Evolutionary conservation across 1,140 invertebrate species (phyloP).

Genomic region (Drosophila rufa): DNA sequence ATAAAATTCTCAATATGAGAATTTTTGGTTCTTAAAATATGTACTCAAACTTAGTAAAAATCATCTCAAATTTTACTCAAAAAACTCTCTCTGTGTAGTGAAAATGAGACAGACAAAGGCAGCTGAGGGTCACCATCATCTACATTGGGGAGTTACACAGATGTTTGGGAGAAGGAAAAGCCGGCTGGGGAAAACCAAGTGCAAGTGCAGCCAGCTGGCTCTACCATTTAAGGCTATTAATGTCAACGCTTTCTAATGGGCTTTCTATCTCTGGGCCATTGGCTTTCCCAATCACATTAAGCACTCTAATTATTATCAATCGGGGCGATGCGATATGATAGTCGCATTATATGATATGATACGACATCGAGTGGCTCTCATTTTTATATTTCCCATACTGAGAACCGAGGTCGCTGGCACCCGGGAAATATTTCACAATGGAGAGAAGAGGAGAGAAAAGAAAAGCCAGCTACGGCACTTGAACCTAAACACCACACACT

Average conservation of each 20-base stretch:
- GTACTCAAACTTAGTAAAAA: too few relatives aligned
- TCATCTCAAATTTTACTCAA: too few relatives aligned
- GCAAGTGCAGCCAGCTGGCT: conserved; percentile 23
- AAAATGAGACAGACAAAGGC: conserved; percentile 8
- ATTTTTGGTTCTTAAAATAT: too few relatives aligned
- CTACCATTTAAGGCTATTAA: conserved; percentile 47
- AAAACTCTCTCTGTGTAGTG: not conserved
- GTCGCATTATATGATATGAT: conserved; percentile 20
- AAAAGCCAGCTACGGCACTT: not conserved
- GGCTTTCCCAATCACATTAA: conserved; percentile 32
- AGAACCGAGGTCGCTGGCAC: conserved; percentile 29
- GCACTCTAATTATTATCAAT: conserved; percentile 56
- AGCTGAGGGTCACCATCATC: conserved; percentile 14
- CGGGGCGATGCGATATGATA: conserved; percentile 20
- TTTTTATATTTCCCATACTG: conserved; percentile 13
- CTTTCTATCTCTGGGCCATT: conserved; percentile 10
- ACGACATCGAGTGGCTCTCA: conserved; percentile 13
- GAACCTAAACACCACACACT: conserved; percentile 5
- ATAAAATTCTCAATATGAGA: too few relatives aligned
- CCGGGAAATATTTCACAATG: conserved; percentile 41
- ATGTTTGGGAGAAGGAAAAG: conserved; percentile 9
- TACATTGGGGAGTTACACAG: not conserved
- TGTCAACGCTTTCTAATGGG: conserved; percentile 57
- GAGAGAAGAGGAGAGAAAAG: not conserved
- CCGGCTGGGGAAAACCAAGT: conserved; percentile 3